These are phyloP conservation scores for Enteromius radiatus DNA, from an alignment of 2,797 vertebrate species.

Conservation along the genomic window DNA sequence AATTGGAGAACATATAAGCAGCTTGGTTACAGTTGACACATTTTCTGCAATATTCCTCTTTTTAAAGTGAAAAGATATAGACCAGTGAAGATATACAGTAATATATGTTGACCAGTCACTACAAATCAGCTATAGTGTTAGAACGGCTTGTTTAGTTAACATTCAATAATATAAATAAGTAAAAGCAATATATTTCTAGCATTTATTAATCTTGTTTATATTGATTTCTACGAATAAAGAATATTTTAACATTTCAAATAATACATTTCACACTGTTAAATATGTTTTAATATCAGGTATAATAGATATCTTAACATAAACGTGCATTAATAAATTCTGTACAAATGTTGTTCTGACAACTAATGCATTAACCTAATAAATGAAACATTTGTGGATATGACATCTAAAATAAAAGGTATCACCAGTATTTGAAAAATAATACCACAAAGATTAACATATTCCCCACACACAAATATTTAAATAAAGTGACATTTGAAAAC, in stretches of 20 bases:
- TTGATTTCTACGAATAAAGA: neutral
- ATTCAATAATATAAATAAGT: neutral
- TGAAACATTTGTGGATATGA: neutral
- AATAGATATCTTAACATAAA: neutral
- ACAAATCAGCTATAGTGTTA: neutral
- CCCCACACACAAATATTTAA: neutral
- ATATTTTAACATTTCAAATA: neutral
- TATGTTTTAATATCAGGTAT: neutral
- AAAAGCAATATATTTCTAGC: neutral
- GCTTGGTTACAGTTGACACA: slow-evolving; percentile 66
- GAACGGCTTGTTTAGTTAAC: neutral
- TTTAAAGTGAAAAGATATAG: slow-evolving; percentile 37
- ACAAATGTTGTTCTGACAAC: neutral
- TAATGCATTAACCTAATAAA: neutral
- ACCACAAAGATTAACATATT: neutral
- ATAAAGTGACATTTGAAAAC: neutral
- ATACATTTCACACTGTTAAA: neutral
- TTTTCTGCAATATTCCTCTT: slow-evolving; percentile 60
- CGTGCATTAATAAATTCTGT: neutral
- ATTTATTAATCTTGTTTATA: neutral
- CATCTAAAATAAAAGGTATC: neutral
- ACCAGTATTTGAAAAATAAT: neutral
- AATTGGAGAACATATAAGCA: slow-evolving; percentile 66
- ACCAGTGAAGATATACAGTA: neutral
- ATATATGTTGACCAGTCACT: slow-evolving; percentile 6